A percentile compares a stretch with the other conserved stretches of the same genome.
These are phyloP conservation scores for Pseudonaja textilis DNA, from an alignment of 2,113 vertebrate species.

Conservation along the genomic window DNA sequence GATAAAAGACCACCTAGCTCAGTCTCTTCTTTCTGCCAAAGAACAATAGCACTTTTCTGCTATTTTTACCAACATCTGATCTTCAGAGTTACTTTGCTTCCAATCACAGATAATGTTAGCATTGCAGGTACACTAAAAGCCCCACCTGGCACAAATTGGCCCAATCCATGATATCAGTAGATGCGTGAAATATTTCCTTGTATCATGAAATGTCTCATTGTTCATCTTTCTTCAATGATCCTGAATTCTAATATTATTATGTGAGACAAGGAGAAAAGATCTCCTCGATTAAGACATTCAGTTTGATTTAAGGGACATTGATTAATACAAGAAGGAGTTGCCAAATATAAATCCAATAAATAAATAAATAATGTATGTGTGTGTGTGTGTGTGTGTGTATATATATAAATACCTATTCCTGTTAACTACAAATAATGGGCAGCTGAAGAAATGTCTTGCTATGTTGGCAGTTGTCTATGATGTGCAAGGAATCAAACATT, in stretches of 20 bases:
- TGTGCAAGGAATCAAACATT: neutral
- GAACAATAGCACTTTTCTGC: neutral
- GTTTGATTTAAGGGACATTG: neutral
- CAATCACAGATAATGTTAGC: neutral
- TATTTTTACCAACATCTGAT: neutral
- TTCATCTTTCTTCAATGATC: neutral
- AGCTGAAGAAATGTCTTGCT: neutral
- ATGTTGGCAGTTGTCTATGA: neutral
- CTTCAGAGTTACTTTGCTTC: neutral
- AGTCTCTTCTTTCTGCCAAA: neutral
- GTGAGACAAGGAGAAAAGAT: neutral
- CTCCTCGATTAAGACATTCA: neutral
- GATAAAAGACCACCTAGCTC: neutral
- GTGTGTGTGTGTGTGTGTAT: too few relatives aligned
- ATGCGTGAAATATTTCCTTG: neutral
- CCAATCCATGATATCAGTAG: neutral
- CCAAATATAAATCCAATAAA: neutral
- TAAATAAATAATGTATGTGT: too few relatives aligned
- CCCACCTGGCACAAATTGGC: neutral
- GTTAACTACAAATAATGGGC: neutral
- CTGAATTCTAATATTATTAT: neutral
- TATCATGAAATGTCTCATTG: neutral
- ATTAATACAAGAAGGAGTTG: neutral
- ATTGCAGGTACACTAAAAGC: neutral
- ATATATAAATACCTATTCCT: neutral